Evolutionary conservation across 2,113 vertebrate species (phyloP), one percentile per base, ranked within the genome.

Genomic region (Austrofundulus limnaeus): DNA sequence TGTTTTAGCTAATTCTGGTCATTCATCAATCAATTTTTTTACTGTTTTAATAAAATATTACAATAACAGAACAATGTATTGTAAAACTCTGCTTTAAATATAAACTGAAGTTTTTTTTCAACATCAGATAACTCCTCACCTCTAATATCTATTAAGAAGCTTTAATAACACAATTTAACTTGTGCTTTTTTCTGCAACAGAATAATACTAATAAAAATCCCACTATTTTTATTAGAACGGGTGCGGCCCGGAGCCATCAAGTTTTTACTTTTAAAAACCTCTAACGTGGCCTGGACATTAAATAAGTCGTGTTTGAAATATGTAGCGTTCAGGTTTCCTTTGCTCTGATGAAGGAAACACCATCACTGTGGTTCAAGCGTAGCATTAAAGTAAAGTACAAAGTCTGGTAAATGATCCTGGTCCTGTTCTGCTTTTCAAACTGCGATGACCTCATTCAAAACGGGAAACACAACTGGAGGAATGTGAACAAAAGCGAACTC

Each of bases 401-500:
- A n/a, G 45, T 59, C 19, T 68, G 34, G 23, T 38, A 31, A 71
- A 25, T 60, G 59, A 71, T 38, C 34, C 65, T 78, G 81, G 78
- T 84, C 81, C 70, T 78, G 60, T 24, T 68, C 17, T 43, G 25
- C 24, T 56, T 49, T 34, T 48, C 31, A 38, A 19, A 0, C 15
- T 4, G 42, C 43, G n/a, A n/a, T 34, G 57, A 71, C 62, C n/a
- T 60, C 50, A 70, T 38, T 17, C 42, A 16, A 73, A 70, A 62
- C 24, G 48, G 58, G 67, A 65, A 60, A 72, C 51, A 59, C 72
- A 75, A 39, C 46, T 31, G 55, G 37, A 63, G 72, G 74, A 85
- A 84, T 70, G 67, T 16, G 61, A 81, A 38, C 48, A 54, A 23
- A 67, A 73, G 46, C 14, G 13, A 70, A 61, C 28, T 17, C 28